Evolutionary conservation across 2,888 invertebrate species (phyloP), one percentile per base, ranked within the genome.

Genomic region (Capitulum mitella): DNA sequence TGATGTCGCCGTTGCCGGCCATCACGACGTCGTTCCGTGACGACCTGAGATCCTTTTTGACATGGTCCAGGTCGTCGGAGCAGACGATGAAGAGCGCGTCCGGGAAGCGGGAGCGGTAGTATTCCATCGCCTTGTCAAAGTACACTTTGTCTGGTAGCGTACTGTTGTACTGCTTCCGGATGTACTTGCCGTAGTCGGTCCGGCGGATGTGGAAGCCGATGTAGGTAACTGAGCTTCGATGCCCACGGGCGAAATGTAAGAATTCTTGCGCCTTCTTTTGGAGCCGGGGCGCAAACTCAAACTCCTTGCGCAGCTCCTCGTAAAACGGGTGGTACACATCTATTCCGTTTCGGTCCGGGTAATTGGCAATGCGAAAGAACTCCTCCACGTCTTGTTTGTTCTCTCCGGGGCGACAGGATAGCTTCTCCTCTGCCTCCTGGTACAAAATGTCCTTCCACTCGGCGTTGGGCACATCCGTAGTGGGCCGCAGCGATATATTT

Each of bases 281-380:
- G 6, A 64, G 64, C 5, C 34, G 32, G 19, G 29, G 12, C 12
- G 64, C 29, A 32, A 64, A 64, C 64, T 64, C 32, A 29, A 64
- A 64, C 34, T 64, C 32, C 1, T 26, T 29, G 34, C 64, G 64
- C 64, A 64, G 34, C 34, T 64, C 64, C 29, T 10, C 10, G 34
- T 64, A 64, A 32, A 64, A 64, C 32, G 64, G 64, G 64, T 64
- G 64, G 32, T 32, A 64, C 26, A 64, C 32, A 26, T 64, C 64
- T 16, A 64, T 64, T 16, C 64, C 64, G 64, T 64, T 64, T 8
- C 64, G 64, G 64, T 64, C 64, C 29, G 64, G 64, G 34, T 64
- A 64, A 26, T 1, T 64, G 64, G 64, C 32, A 19, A 64, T 32
- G 16, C 19, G 54, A 19, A 26, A 54, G 26, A 26, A 26, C 54